These are phyloP conservation scores for Campylorhamphus procurvoides DNA, from an alignment of 2,113 vertebrate genomes.

Conservation along the genomic window DNA sequence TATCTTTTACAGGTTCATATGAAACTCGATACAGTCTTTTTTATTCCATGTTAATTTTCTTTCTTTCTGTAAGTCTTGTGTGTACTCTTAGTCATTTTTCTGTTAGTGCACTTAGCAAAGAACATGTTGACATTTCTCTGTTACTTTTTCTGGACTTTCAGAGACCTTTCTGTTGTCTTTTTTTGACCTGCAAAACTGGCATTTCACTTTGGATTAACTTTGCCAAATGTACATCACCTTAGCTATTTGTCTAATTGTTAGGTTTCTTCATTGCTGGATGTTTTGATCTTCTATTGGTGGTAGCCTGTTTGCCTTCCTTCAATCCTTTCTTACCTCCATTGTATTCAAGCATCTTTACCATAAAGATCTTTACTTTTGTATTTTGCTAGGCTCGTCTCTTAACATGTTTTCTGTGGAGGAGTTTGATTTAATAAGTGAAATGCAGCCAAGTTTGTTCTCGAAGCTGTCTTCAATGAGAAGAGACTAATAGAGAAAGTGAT, in stretches of 20 bases:
- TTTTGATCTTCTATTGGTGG: not conserved
- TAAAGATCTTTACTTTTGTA: not conserved
- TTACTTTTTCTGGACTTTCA: not conserved
- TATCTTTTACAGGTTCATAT: not conserved
- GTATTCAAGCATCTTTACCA: not conserved
- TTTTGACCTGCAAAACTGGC: not conserved
- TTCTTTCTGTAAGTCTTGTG: not conserved
- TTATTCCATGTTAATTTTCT: not conserved
- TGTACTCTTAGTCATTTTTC: not conserved
- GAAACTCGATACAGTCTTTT: not conserved
- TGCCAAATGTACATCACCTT: not conserved
- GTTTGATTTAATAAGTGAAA: not conserved
- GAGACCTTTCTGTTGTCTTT: not conserved
- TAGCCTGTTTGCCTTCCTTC: not conserved
- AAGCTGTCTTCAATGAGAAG: not conserved
- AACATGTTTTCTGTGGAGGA: not conserved
- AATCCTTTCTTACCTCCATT: not conserved
- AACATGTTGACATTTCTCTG: not conserved
- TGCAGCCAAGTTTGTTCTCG: not conserved
- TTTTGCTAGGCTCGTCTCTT: not conserved
- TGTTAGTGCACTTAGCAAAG: not conserved
- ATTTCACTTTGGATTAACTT: not conserved
- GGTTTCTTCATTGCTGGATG: not conserved
- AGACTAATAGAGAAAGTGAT: not conserved
- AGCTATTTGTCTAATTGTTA: not conserved